Evolutionary conservation across 30 jellyfish, hydroid and myxozoan genomes (phyloP), one percentile per base, ranked within the genome.

Genomic region (Sanderia malayensis): DNA sequence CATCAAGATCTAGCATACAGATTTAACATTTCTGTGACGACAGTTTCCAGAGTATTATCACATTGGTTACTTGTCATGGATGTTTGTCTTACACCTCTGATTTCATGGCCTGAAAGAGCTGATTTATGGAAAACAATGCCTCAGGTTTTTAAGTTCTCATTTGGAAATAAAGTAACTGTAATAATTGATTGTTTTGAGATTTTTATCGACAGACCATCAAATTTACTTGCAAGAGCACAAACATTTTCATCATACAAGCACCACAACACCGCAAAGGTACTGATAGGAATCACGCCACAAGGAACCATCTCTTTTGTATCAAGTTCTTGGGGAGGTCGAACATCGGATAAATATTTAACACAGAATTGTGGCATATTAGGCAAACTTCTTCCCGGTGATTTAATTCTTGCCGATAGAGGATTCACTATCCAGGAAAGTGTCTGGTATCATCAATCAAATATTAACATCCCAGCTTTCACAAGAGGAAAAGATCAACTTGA

Each of bases 291-390:
- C 62, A 76, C 88, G 15, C 88, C 80, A 44, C 88, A 76, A 76
- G 80, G 82, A 46, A 60, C 88, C 32, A 61, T 76, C 53, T 60
- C 81, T 19, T 74, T 74, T 74, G 79, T 74, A n/a, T 74, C 86
- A 57, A 46, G 58, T 33, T 67, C 79, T 31, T 76, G 88, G 88
- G 88, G 88, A 70, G 88, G 80, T 25, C 88, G 82, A 31, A 76
- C 88, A 41, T 60, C 80, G n/a, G 88, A 76, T 47, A 63, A 60
- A 57, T 49, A 76, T 49, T 31, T 76, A 19, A 76, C 88, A 20
- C 67, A 60, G 70, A 76, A 76, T 63, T 76, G 75, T 73, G 85
- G 85, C 70, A 55, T 73, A 73, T 47, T 55, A 37, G 61, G 32
- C 60, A 55, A 27, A 53, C 85, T 73, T 19, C 67, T 53, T 53